phyloP scores from a whole-genome alignment of 2,797 vertebrate species.

The Lagothrix lagotricha region DNA sequence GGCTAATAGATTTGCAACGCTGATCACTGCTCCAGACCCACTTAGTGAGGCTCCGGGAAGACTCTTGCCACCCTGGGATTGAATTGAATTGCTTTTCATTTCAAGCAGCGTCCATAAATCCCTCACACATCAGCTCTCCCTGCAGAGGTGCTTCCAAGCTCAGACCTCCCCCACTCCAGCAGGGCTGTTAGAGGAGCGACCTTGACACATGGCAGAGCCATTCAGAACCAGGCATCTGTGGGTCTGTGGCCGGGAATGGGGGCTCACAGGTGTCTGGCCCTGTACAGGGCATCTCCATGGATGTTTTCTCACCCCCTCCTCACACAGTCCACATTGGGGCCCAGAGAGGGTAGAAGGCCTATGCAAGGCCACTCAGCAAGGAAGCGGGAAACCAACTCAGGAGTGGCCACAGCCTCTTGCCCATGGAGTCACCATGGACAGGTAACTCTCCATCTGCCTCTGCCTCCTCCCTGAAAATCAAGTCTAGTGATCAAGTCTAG shows the following conservation, averaged over 20 bases:
- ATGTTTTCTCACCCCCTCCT: not conserved
- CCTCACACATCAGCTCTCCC: constrained; percentile 68
- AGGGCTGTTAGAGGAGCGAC: not conserved
- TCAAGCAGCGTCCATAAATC: constrained; percentile 78
- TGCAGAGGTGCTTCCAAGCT: not conserved
- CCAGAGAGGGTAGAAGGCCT: not conserved
- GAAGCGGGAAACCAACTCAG: not conserved
- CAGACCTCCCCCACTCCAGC: not conserved
- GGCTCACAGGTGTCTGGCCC: not conserved
- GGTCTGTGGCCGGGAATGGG: not conserved
- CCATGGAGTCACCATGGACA: not conserved
- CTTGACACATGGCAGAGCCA: not conserved
- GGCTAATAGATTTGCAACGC: constrained; percentile 82
- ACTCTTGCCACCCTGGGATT: constrained; percentile 77
- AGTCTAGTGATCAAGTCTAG: not conserved
- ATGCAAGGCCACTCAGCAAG: no score
- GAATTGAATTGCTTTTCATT: constrained; percentile 81
- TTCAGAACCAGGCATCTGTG: no score
- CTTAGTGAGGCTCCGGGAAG: constrained; percentile 76
- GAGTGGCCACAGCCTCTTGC: not conserved
- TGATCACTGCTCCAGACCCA: constrained; percentile 80
- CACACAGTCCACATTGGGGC: not conserved
- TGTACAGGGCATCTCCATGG: not conserved
- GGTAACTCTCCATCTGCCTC: not conserved
- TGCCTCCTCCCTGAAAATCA: not conserved